Conservation (phyloP, 2,797 vertebrate genomes). For the Sebastes oblongus region DNA sequence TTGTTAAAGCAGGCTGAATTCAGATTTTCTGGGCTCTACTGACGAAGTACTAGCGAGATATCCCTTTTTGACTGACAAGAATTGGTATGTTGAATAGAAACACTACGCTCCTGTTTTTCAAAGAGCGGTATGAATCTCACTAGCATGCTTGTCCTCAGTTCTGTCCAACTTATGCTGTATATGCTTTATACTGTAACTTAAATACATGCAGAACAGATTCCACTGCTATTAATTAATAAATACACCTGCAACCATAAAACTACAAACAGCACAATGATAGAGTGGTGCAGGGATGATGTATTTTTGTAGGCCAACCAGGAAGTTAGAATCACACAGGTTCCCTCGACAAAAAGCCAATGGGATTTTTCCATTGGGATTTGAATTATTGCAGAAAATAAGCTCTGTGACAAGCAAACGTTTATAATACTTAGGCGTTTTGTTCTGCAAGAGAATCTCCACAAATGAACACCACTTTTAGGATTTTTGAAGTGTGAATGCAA, state of each 20-base stretch:
- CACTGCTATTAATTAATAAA: background rate
- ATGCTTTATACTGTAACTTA: background rate
- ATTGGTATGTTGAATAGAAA: conserved; percentile 13
- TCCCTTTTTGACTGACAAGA: conserved; percentile 25
- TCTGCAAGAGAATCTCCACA: no score
- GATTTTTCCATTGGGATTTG: no score
- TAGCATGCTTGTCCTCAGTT: background rate
- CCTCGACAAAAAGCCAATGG: no score
- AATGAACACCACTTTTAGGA: no score
- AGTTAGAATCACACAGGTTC: no score
- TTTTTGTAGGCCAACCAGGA: no score
- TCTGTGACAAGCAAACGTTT: no score
- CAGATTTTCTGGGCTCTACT: conserved; percentile 33
- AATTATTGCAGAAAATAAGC: no score
- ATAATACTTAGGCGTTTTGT: no score
- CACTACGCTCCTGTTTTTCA: conserved; percentile 7
- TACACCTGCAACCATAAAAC: background rate
- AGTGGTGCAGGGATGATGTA: no score
- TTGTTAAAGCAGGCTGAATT: conserved; percentile 60
- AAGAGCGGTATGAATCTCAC: conserved; percentile 3
- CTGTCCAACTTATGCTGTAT: background rate
- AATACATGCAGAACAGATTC: background rate
- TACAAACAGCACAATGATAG: background rate
- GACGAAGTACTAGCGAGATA: conserved; percentile 12
- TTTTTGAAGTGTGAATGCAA: no score